These are phyloP conservation scores for Epiblema foenella DNA, from an alignment of 2,888 invertebrate genomes.

Conservation along the genomic window DNA sequence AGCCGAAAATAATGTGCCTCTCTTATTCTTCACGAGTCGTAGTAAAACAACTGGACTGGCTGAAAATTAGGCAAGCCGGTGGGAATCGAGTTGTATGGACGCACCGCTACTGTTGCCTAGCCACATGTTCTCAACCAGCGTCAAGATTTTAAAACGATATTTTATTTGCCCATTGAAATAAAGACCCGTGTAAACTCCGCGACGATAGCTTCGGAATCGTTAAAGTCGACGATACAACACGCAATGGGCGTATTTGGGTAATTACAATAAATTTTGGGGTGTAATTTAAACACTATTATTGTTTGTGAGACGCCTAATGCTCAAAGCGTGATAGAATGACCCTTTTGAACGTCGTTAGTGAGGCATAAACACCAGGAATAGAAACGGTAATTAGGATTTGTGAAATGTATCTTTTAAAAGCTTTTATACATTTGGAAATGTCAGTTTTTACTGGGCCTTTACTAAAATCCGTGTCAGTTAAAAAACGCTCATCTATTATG, in stretches of 20 bases:
- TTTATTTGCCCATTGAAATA: constrained; percentile 11
- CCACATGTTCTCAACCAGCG: not conserved
- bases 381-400: constrained; percentile 43
- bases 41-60: too few relatives aligned
- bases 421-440: constrained; percentile 5
- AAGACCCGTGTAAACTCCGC: not conserved
- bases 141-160: not conserved
- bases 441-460: not conserved
- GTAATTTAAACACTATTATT: constrained; percentile 72
- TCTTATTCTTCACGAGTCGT: too few relatives aligned
- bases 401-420: constrained; percentile 29
- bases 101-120: too few relatives aligned
- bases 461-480: not conserved
- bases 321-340: constrained; percentile 71
- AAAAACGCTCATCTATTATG: too few relatives aligned
- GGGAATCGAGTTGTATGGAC: too few relatives aligned
- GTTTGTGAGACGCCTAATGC: constrained; percentile 69
- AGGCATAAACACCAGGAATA: constrained; percentile 46
- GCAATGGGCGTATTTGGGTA: constrained; percentile 68
- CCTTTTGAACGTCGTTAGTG: constrained; percentile 57
- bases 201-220: constrained; percentile 26
- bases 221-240: constrained; percentile 52
- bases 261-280: constrained; percentile 72
- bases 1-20: too few relatives aligned
- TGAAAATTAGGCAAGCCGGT: too few relatives aligned